phyloP scores from a whole-genome alignment of 2,888 invertebrate species.

The Trissolcus brochymenae region DNA sequence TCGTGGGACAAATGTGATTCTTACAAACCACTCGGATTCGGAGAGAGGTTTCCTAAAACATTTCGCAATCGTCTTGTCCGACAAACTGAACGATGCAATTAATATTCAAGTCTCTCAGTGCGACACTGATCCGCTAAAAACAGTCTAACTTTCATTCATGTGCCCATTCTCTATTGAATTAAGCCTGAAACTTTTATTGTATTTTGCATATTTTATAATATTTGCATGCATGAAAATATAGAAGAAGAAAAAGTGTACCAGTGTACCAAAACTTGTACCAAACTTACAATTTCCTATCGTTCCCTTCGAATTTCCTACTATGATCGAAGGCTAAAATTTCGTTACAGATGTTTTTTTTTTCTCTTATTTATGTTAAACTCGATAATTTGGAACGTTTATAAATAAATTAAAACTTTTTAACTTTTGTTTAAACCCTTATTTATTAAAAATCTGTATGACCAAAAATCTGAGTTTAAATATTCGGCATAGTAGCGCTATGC shows the following conservation, averaged over 20 bases:
- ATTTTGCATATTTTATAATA: constrained; percentile 4
- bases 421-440: no score
- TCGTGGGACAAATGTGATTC: constrained; percentile 86
- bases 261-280: no score
- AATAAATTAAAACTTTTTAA: no score
- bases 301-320: no score
- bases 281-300: no score
- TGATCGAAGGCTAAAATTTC: no score
- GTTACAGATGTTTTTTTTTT: no score
- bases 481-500: no score
- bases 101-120: constrained; percentile 83
- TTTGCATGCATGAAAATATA: constrained; percentile 7
- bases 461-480: no score
- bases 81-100: constrained; percentile 77
- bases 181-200: neutral
- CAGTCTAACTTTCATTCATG: constrained; percentile 77
- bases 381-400: no score
- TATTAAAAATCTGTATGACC: no score
- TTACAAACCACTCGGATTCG: constrained; percentile 95
- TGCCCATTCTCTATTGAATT: neutral
- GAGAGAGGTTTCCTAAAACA: constrained; percentile 89
- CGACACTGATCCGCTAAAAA: constrained; percentile 87
- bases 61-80: constrained; percentile 78
- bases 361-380: no score
- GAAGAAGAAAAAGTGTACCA: constrained; percentile 15